phyloP scores from a whole-genome alignment of 2,113 vertebrate genomes.

The Chauna torquata region DNA sequence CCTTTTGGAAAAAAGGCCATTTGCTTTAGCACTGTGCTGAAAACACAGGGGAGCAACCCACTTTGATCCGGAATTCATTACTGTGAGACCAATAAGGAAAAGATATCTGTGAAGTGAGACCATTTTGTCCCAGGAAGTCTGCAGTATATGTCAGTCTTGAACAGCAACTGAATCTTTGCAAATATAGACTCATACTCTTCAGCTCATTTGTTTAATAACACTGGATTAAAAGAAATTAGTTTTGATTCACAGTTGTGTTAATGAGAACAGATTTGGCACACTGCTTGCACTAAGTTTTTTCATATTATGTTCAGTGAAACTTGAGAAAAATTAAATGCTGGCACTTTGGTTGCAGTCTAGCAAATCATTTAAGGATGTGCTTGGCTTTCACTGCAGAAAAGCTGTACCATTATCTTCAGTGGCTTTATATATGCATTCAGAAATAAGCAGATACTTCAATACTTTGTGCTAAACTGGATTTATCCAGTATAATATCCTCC shows the following conservation, averaged over 20 bases:
- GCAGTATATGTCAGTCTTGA: slow-evolving; percentile 11
- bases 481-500: background rate
- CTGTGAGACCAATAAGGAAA: slow-evolving; percentile 54
- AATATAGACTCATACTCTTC: background rate
- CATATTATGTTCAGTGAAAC: background rate
- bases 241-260: background rate
- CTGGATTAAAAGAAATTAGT: background rate
- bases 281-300: background rate
- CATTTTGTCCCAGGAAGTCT: slow-evolving; percentile 61
- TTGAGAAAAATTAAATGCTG: slow-evolving; percentile 14
- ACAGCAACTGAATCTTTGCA: background rate
- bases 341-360: background rate
- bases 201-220: background rate
- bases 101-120: slow-evolving; percentile 38
- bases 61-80: slow-evolving; percentile 74
- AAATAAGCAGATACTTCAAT: background rate
- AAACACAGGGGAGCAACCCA: slow-evolving; percentile 61
- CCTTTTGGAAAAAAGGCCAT: slow-evolving; percentile 69
- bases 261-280: background rate
- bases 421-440: background rate
- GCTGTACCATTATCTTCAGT: background rate
- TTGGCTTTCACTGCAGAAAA: background rate
- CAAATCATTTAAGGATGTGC: background rate
- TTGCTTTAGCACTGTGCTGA: slow-evolving; percentile 70
- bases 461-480: background rate